phyloP scores from a whole-genome alignment of 2,797 vertebrate genomes.

The Amniataba percoides region DNA sequence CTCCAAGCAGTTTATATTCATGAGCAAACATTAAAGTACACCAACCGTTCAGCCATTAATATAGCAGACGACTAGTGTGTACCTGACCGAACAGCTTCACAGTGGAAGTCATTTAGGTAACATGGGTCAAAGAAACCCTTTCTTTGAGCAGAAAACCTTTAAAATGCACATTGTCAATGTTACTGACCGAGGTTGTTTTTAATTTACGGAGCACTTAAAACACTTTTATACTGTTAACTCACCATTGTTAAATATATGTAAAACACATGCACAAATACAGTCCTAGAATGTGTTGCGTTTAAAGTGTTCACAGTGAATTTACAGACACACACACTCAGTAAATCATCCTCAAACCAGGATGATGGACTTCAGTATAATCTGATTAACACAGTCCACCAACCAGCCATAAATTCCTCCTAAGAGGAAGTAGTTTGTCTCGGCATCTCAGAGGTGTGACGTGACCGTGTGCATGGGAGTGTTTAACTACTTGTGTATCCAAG shows the following conservation, averaged over 20 bases:
- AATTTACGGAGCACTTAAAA: conserved; percentile 38
- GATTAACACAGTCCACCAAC: conserved; percentile 71
- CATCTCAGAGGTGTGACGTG: conserved; percentile 71
- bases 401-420: conserved; percentile 61
- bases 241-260: conserved; percentile 8
- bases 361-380: conserved; percentile 74
- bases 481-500: conserved; percentile 55
- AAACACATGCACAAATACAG: conserved; percentile 17
- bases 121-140: conserved; percentile 30
- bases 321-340: conserved; percentile 39
- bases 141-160: conserved; percentile 1
- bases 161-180: conserved; percentile 29
- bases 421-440: conserved; percentile 74
- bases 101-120: conserved; percentile 33
- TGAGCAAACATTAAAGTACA: conserved; percentile 1
- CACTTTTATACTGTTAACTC: neutral
- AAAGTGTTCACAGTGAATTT: conserved; percentile 15
- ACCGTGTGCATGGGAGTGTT: conserved; percentile 51
- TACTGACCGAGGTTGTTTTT: conserved; percentile 9
- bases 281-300: neutral
- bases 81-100: conserved; percentile 24
- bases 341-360: conserved; percentile 49
- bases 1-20: neutral
- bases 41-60: neutral
- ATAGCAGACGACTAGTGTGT: conserved; percentile 5